Percentiles rank a stretch among this genome's conserved stretches.
phyloP scores from a whole-genome alignment of 2,797 vertebrate genomes.

The Phoeniculus purpureus region DNA sequence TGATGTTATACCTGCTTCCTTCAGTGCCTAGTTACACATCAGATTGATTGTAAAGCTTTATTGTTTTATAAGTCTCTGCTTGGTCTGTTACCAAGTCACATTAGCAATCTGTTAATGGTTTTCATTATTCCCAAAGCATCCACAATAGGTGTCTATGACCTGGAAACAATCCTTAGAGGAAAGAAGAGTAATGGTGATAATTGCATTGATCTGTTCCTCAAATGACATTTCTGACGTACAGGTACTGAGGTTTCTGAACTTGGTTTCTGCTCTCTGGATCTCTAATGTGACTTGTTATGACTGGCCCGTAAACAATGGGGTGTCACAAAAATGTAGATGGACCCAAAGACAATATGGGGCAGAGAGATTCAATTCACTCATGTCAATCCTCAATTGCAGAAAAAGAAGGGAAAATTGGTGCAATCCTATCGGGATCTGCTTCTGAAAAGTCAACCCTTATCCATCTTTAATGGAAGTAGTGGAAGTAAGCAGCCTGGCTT shows the following conservation, averaged over 20 bases:
- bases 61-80: slow-evolving; percentile 68
- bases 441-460: neutral
- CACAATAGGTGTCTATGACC: slow-evolving; percentile 65
- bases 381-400: neutral
- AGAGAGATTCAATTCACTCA: neutral
- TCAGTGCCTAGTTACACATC: slow-evolving; percentile 60
- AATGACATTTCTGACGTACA: slow-evolving; percentile 45
- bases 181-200: slow-evolving; percentile 30
- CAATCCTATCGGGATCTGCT: neutral
- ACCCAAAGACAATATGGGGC: neutral
- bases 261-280: neutral
- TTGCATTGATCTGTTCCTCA: slow-evolving; percentile 45
- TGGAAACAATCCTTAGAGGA: slow-evolving; percentile 64
- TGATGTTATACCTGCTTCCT: slow-evolving; percentile 23
- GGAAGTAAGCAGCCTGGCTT: neutral
- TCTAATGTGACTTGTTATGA: too few relatives aligned
- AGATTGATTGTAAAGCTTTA: slow-evolving; percentile 72
- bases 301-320: neutral
- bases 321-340: neutral
- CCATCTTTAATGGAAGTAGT: neutral
- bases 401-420: neutral
- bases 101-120: slow-evolving; percentile 75
- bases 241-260: neutral
- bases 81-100: slow-evolving; percentile 70
- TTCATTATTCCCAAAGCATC: slow-evolving; percentile 70